Evolutionary conservation across 2,797 vertebrate genomes (phyloP).

Genomic region (Spondyliosoma cantharus): DNA sequence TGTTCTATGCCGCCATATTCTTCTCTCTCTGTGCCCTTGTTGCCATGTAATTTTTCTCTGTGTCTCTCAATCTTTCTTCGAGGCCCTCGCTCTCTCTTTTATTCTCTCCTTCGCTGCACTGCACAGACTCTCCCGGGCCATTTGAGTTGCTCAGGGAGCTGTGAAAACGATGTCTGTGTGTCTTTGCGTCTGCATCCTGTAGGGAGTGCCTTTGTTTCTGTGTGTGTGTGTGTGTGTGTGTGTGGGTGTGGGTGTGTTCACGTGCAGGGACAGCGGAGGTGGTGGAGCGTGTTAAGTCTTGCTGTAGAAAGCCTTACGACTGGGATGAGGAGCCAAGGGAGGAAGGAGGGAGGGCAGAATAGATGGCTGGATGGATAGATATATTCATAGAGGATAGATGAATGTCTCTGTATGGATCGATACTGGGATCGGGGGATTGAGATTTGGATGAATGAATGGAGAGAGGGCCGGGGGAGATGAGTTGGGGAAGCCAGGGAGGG

Average conservation of each 20-base stretch:
- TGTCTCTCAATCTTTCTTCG: conserved; percentile 42
- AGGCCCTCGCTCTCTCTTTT: conserved; percentile 37
- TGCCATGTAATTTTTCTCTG: conserved; percentile 52
- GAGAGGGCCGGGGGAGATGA: conserved; percentile 36
- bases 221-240: conserved; percentile 46
- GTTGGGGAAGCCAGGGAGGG: conserved; percentile 48
- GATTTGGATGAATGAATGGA: conserved; percentile 60
- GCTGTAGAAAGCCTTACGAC: conserved; percentile 60
- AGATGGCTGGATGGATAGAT: conserved; percentile 54
- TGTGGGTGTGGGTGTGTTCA: conserved; percentile 27
- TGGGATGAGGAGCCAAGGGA: conserved; percentile 61
- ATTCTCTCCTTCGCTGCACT: conserved; percentile 58
- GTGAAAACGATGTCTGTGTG: conserved; percentile 77
- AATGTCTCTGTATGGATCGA: conserved; percentile 57
- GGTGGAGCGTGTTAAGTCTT: conserved; percentile 70
- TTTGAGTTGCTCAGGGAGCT: conserved; percentile 79
- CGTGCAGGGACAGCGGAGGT: conserved; percentile 52
- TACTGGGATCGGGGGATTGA: conserved; percentile 56
- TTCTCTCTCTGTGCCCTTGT: conserved; percentile 49
- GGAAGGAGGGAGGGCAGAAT: conserved; percentile 25
- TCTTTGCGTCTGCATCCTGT: conserved; percentile 67
- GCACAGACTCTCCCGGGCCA: conserved; percentile 70
- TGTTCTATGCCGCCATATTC: conserved; percentile 19
- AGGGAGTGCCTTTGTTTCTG: conserved; percentile 59
- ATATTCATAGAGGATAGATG: conserved; percentile 63